Conservation (phyloP, 2,113 vertebrate species). For the Labeo catla region DNA sequence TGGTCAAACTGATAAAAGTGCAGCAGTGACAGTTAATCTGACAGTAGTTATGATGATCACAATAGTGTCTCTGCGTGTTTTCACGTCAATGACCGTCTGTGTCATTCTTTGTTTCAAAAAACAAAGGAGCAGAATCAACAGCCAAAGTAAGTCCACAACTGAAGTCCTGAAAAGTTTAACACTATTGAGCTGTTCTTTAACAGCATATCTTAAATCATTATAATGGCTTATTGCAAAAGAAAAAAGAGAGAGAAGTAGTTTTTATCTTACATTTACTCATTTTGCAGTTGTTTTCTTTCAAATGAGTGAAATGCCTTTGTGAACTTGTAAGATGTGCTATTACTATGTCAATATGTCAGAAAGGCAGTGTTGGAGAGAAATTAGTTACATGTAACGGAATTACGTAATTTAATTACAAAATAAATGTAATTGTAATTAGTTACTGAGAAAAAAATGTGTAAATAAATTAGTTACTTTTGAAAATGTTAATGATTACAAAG, state of each 20-base stretch:
- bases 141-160: not conserved
- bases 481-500: no score
- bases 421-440: no score
- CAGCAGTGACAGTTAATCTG: not conserved
- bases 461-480: no score
- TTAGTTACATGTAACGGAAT: no score
- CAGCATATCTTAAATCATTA: not conserved
- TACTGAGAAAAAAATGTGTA: no score
- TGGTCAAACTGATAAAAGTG: not conserved
- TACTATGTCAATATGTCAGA: not conserved
- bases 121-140: no score
- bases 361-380: no score
- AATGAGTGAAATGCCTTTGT: not conserved
- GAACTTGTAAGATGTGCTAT: not conserved
- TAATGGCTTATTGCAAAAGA: not conserved
- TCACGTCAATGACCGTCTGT: not conserved
- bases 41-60: not conserved
- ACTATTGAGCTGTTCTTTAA: not conserved
- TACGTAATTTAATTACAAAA: no score
- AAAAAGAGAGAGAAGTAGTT: no score
- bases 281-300: not conserved
- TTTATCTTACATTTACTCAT: not conserved
- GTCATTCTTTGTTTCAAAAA: not conserved
- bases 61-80: not conserved
- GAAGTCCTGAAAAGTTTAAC: not conserved